A percentile compares a stretch with the other conserved stretches of the same genome.
These are phyloP conservation scores for Tetragonisca angustula DNA, from an alignment of 2,888 invertebrate genomes.

Conservation along the genomic window DNA sequence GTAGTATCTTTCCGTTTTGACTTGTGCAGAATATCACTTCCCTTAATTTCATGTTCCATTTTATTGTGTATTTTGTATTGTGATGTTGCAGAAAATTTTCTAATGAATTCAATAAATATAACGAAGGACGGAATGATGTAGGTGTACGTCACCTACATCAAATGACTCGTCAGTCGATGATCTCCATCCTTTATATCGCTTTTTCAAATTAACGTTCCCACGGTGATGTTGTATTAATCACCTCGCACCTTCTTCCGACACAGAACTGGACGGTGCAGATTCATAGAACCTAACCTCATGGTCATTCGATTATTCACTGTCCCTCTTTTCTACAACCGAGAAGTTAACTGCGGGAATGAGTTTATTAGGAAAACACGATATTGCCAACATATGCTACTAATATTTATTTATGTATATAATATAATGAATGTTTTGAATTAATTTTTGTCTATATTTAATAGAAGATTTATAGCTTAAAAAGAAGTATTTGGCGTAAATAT, in stretches of 20 bases:
- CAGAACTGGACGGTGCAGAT: slow-evolving; percentile 25
- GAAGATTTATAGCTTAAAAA: neutral
- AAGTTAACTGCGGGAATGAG: slow-evolving; percentile 40
- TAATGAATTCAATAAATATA: neutral
- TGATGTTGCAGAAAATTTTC: neutral
- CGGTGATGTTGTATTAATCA: slow-evolving; percentile 50
- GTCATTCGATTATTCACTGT: slow-evolving; percentile 22
- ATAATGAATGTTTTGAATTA: neutral
- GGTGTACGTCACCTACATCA: slow-evolving; percentile 19
- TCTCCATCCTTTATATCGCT: slow-evolving; percentile 53
- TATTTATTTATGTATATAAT: neutral
- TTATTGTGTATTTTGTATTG: neutral
- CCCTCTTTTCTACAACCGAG: slow-evolving; percentile 38
- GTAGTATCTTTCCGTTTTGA: neutral
- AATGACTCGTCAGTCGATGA: slow-evolving; percentile 40
- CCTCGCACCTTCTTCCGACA: slow-evolving; percentile 46
- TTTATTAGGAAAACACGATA: slow-evolving; percentile 5
- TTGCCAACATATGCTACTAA: neutral
- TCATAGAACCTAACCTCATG: slow-evolving; percentile 44
- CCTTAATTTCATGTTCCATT: slow-evolving; percentile 42
- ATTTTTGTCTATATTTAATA: neutral
- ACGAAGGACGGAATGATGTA: neutral
- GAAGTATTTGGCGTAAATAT: neutral
- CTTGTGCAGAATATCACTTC: neutral
- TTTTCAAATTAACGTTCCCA: slow-evolving; percentile 53